Base-by-base conservation (phyloP, 2,797 vertebrate species). In the Ceryle rudis region DNA sequence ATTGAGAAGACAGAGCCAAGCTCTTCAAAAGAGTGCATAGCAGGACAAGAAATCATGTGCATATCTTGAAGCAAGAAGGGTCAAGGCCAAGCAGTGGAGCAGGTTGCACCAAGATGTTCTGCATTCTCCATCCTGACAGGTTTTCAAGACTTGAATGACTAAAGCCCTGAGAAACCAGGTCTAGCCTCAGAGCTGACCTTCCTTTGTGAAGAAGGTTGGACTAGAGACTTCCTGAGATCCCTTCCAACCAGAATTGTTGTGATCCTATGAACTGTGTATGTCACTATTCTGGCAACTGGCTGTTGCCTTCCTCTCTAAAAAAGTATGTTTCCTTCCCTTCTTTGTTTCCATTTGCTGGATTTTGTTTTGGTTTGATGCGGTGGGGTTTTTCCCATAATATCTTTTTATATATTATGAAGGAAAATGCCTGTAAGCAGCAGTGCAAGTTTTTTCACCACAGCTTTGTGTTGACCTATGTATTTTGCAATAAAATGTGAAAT, bases 401-500 rank as follows among this genome's bases (percentile, higher is more conserved):
- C 5, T 79, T 73, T 26, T 78, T 75, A 41, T 55, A 26, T 81
- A 42, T 69, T 80, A 42, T 49, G 21, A 86, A 75, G 46, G 19
- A 35, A 86, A n/a, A 86, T 82, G 41, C 51, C 25, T 26, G 54
- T 79, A 91, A 95, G 28, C 44, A 67, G 67, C 3, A 12, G 37
- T 70, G n/a, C 31, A 73, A 81, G 41, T 93, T 93, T 49, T 44
- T 84, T 92, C 67, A 91, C 26, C 62, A 54, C 41, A 19, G 18
- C 8, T 39, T 77, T 75, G 62, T 95, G 42, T 55, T 93, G 79
- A 71, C 16, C 7, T 81, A 19, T 49, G 41, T 55, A 39, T 93
- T 96, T 94, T 86, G 83, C 67, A 95, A 91, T 4, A 81, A 41
- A 88, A 88, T 15, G 17, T 74, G 88, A 82, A 86, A 77, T 94